Evolutionary conservation across 1,140 invertebrate genomes (phyloP).

Genomic region (Dendroctonus valens): DNA sequence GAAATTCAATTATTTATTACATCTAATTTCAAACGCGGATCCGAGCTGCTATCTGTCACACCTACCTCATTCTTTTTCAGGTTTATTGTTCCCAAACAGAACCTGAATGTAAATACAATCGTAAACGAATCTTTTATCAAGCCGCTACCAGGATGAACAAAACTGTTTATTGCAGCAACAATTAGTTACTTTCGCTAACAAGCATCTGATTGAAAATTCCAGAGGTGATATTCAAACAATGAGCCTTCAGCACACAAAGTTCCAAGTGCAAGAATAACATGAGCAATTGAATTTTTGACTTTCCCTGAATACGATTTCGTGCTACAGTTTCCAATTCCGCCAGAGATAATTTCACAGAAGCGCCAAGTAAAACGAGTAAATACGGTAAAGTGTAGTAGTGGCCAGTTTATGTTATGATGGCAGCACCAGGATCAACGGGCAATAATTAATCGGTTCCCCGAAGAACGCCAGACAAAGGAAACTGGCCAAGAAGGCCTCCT

Average conservation of each 20-base stretch:
- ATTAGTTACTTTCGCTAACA: too few species aligned
- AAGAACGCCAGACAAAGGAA: slow-evolving; percentile 50
- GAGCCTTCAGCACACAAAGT: too few species aligned
- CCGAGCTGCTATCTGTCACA: slow-evolving; percentile 3
- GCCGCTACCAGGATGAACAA: too few species aligned
- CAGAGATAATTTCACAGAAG: slow-evolving; percentile 6
- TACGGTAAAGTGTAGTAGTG: slow-evolving; percentile 30
- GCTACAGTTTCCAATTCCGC: slow-evolving; percentile 3
- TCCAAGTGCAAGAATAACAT: too few species aligned
- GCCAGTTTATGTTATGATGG: slow-evolving; percentile 47
- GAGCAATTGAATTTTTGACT: too few species aligned
- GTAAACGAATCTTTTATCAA: too few species aligned
- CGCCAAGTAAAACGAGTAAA: slow-evolving; percentile 11
- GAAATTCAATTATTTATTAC: slow-evolving; percentile 36
- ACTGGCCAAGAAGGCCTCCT: slow-evolving; percentile 43
- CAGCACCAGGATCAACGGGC: slow-evolving; percentile 43
- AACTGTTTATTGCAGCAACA: too few species aligned
- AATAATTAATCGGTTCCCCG: slow-evolving; percentile 51
- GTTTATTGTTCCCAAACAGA: not conserved
- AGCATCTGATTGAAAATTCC: too few species aligned
- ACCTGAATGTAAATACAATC: too few species aligned
- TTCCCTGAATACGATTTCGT: too few species aligned
- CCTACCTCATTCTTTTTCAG: slow-evolving; percentile 3
- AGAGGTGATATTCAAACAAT: too few species aligned
- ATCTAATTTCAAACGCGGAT: slow-evolving; percentile 13